These are phyloP conservation scores for Hydraecia micacea DNA, from an alignment of 2,888 invertebrate species.

Conservation along the genomic window DNA sequence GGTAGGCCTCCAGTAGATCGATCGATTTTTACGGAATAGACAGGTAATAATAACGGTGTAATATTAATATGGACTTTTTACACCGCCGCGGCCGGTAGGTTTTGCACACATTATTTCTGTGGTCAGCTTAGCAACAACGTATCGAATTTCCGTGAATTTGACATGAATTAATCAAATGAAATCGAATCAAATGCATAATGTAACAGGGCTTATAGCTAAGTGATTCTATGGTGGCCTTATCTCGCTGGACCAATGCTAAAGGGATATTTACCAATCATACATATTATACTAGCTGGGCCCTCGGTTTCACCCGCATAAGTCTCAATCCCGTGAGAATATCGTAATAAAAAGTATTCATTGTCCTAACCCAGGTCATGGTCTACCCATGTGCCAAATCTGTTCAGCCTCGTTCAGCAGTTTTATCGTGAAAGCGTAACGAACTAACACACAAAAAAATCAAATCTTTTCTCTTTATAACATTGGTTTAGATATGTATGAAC, in stretches of 20 bases:
- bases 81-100: too few relatives aligned
- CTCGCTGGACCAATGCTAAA: neutral
- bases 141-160: slow-evolving; percentile 7
- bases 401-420: neutral
- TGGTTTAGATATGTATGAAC: neutral
- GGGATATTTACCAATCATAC: neutral
- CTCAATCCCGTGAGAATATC: neutral
- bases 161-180: neutral
- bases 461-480: neutral
- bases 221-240: neutral
- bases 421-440: neutral
- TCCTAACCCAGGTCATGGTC: neutral
- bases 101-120: neutral
- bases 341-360: neutral
- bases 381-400: neutral
- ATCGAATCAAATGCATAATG: neutral
- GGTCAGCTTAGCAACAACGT: neutral
- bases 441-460: neutral
- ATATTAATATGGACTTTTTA: neutral
- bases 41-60: too few relatives aligned
- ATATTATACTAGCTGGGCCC: neutral
- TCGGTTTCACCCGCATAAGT: neutral
- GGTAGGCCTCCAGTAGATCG: too few relatives aligned
- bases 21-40: neutral
- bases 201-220: too few relatives aligned